phyloP scores from a whole-genome alignment of 2,888 invertebrate species.

The Caenorhabditis zanzibari region DNA sequence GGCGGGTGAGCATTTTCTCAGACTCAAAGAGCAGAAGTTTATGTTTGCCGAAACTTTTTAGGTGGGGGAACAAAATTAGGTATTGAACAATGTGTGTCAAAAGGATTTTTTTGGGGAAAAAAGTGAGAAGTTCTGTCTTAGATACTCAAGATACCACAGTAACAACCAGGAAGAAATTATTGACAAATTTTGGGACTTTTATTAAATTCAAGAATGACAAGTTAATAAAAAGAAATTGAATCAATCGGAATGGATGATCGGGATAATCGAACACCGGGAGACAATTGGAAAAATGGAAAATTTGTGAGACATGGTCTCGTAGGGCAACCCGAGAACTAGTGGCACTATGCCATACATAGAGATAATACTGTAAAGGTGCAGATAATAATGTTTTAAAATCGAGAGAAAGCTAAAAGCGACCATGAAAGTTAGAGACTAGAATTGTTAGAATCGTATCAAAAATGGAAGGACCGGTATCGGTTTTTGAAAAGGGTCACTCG shows the following conservation, averaged over 20 bases:
- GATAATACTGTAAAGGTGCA: slow-evolving; percentile 54
- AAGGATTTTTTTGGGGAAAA: background rate
- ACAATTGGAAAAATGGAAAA: background rate
- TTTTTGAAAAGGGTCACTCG: slow-evolving; percentile 59
- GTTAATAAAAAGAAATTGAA: background rate
- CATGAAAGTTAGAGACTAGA: slow-evolving; percentile 24
- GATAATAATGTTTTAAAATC: too few relatives aligned
- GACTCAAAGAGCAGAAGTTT: slow-evolving; percentile 47
- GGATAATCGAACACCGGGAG: slow-evolving; percentile 33
- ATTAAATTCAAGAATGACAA: too few relatives aligned
- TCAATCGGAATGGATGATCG: slow-evolving; percentile 16
- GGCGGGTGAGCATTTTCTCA: slow-evolving; percentile 40
- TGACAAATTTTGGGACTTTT: too few relatives aligned
- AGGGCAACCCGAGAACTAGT: slow-evolving; percentile 25
- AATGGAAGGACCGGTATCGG: slow-evolving; percentile 39
- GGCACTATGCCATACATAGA: slow-evolving; percentile 1
- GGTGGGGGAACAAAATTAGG: slow-evolving; percentile 17
- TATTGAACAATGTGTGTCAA: slow-evolving; percentile 36
- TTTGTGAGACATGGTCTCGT: slow-evolving; percentile 20
- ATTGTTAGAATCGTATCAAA: background rate
- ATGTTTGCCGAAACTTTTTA: slow-evolving; percentile 49
- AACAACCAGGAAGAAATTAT: background rate
- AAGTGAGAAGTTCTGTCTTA: slow-evolving; percentile 16
- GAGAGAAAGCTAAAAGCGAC: slow-evolving; percentile 25
- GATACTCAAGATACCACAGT: slow-evolving; percentile 13